Evolutionary conservation across 2,797 vertebrate genomes (phyloP), one percentile per base, ranked within the genome.

Genomic region (Pogonophryne albipinna): DNA sequence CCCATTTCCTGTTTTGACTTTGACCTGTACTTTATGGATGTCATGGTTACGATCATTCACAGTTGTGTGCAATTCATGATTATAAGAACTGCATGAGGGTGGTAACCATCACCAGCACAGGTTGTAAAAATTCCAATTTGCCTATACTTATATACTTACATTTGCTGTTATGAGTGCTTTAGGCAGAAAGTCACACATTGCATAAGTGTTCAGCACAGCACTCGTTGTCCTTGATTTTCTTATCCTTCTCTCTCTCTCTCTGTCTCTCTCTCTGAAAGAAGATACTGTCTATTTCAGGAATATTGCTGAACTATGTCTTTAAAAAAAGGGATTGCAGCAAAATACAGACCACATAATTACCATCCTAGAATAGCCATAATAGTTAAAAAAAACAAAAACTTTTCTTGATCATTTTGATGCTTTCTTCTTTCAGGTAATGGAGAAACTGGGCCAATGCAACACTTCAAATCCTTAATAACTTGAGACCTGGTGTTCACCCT

Each of bases 381-480:
- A 16, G n/a, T 71, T 15, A 27, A 55, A 50, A 38, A 38, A 50
- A 38, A 53, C 6, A 4, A 3, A 16, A 5, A 13, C 15, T 11
- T 27, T 64, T n/a, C n/a, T 20, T 16, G 3, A 42, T 50, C 0
- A 0, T 50, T 50, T 53, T 46, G 51, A 27, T 31, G 6, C 23
- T 66, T 41, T 66, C 9, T 41, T 7, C 66, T 16, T 69, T 47
- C 19, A 55, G 3, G 46, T 20, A 12, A 52, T 46, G 8, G 41
- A 53, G 42, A 71, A 83, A 69, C 12, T 75, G 23, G 51, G 75
- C 44, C 64, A 66, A 12, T 44, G 62, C 23, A 31, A 42, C 23
- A 42, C 14, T 55, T 56, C 0, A 38, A 44, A 53, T 44, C 12
- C 4, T 61, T 67, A 81, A 70, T 58, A 60, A 31, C 42, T 55